phyloP scores from a whole-genome alignment of 2,113 vertebrate genomes.

The Leptobrachium leishanense region DNA sequence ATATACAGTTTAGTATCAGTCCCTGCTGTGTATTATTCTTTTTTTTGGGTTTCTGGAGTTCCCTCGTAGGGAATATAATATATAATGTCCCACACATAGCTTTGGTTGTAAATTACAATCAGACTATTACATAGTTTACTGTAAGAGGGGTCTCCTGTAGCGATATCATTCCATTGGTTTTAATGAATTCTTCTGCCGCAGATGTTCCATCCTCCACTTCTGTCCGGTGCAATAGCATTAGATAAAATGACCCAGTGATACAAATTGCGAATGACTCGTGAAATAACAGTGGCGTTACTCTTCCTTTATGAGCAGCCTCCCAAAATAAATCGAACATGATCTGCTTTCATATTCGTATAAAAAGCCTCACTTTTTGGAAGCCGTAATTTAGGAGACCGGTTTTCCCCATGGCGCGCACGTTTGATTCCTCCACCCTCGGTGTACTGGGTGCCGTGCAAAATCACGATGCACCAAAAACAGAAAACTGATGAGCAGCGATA shows the following conservation, averaged over 20 bases:
- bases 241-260: neutral
- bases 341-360: too few relatives aligned
- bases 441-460: too few relatives aligned
- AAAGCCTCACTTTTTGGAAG: too few relatives aligned
- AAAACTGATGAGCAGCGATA: too few relatives aligned
- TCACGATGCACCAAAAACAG: too few relatives aligned
- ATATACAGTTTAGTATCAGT: conserved; percentile 60
- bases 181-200: neutral
- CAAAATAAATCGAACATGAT: too few relatives aligned
- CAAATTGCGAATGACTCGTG: too few relatives aligned
- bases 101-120: conserved; percentile 56
- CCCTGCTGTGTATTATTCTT: conserved; percentile 60
- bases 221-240: neutral
- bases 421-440: too few relatives aligned
- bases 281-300: too few relatives aligned
- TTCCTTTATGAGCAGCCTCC: too few relatives aligned
- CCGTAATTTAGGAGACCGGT: too few relatives aligned
- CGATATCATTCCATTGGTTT: neutral
- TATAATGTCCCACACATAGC: conserved; percentile 64
- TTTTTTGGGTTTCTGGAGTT: conserved; percentile 74
- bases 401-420: too few relatives aligned
- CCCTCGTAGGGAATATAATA: conserved; percentile 47
- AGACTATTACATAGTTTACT: conserved; percentile 55
- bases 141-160: neutral
- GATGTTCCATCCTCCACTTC: neutral